Conservation (phyloP, 2,797 vertebrate species). For the Falco berigora region DNA sequence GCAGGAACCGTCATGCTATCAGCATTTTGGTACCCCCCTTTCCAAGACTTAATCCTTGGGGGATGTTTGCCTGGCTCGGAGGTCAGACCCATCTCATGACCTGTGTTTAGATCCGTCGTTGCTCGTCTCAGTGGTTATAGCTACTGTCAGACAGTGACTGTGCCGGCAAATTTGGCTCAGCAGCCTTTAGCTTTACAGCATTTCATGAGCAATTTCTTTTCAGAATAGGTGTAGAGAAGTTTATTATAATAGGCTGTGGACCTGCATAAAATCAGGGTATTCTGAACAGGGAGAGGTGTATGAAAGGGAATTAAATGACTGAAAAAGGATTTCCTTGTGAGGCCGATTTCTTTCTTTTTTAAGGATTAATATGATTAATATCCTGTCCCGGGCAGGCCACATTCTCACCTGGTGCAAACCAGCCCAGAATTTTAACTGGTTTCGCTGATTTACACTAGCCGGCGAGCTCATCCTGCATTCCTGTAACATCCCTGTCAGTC, state of each 20-base stretch:
- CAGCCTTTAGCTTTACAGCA: not conserved
- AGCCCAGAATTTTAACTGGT: not conserved
- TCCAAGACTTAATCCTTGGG: not conserved
- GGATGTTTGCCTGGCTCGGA: not conserved
- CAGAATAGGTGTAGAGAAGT: conserved; percentile 1
- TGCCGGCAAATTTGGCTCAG: not conserved
- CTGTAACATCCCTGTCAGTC: not conserved
- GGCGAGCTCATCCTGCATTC: not conserved
- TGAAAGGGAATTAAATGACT: conserved; percentile 48
- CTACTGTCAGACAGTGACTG: not conserved
- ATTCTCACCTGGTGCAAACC: not conserved
- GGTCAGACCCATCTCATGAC: not conserved
- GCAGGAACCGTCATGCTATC: not conserved
- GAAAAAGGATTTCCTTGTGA: conserved; percentile 32
- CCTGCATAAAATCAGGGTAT: conserved; percentile 58
- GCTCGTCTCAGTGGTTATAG: not conserved
- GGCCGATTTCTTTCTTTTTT: conserved; percentile 4
- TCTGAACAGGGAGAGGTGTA: not conserved
- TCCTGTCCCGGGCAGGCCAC: not conserved
- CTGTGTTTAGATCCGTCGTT: not conserved
- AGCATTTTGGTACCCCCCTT: not conserved
- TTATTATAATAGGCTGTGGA: conserved; percentile 42
- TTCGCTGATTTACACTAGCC: not conserved
- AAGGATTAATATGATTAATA: conserved; percentile 58
- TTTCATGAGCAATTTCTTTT: not conserved